Percentiles rank a stretch among this genome's conserved stretches.
Conservation (phyloP, 2,888 invertebrate genomes). For the Ichneumoninae sp. region DNA sequence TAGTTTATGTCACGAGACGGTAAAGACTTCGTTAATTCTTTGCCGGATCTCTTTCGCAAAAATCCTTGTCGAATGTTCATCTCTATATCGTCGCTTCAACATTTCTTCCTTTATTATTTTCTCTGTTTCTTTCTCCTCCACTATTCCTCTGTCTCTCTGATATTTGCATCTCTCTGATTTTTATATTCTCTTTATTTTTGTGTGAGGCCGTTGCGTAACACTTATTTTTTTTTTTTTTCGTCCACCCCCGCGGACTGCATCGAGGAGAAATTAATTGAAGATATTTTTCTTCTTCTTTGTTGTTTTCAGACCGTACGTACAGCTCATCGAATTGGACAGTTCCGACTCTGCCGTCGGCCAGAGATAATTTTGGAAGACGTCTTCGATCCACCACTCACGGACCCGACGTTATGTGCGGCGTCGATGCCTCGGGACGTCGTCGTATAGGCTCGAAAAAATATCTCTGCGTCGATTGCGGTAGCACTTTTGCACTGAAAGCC, state of each 20-base stretch:
- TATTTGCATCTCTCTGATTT: constrained; percentile 32
- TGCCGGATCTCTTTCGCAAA: constrained; percentile 4
- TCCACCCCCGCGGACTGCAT: neutral
- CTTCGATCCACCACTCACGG: constrained; percentile 75
- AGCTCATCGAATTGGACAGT: constrained; percentile 80
- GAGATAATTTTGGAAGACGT: constrained; percentile 69
- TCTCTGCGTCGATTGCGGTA: constrained; percentile 77
- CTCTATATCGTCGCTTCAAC: constrained; percentile 2
- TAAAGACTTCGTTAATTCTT: constrained; percentile 25
- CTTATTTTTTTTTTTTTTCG: neutral
- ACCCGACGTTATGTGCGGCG: constrained; percentile 53
- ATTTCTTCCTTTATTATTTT: neutral
- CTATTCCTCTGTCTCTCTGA: constrained; percentile 27
- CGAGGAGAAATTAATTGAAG: constrained; percentile 24
- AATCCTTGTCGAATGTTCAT: constrained; percentile 25
- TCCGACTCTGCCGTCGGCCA: constrained; percentile 75
- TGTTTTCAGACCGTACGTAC: constrained; percentile 74
- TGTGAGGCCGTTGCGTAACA: constrained; percentile 8
- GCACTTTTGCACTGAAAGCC: constrained; percentile 76
- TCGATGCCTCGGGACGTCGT: constrained; percentile 63
- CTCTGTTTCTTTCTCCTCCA: neutral
- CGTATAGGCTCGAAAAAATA: constrained; percentile 75
- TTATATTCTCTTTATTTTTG: neutral
- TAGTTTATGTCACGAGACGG: constrained; percentile 12
- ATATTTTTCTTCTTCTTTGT: constrained; percentile 41